Evolutionary conservation across 1,140 invertebrate genomes (phyloP).

Genomic region (Leptinotarsa lineolata): DNA sequence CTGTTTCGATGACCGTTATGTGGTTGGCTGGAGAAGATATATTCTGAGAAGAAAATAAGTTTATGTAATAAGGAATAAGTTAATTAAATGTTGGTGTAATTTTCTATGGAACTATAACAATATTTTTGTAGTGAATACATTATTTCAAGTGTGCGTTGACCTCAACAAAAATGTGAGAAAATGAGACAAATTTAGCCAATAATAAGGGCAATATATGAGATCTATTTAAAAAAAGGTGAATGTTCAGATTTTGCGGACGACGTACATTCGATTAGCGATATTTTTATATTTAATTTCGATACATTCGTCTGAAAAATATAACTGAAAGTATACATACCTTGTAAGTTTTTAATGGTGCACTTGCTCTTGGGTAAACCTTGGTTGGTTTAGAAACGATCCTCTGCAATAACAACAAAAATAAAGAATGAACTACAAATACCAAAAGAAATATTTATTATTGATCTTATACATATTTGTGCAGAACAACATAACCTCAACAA

Average conservation of each 20-base stretch:
- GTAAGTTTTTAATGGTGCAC: constrained; percentile 30
- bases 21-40: constrained; percentile 33
- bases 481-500: constrained; percentile 19
- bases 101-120: no score
- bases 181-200: no score
- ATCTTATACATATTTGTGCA: constrained; percentile 12
- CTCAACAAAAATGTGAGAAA: no score
- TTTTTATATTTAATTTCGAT: no score
- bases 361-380: constrained; percentile 41
- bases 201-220: no score
- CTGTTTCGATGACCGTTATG: constrained; percentile 48
- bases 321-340: constrained; percentile 23
- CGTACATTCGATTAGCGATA: no score
- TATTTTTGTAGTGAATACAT: no score
- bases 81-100: not conserved
- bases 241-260: no score
- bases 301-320: not conserved
- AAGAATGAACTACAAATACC: constrained; percentile 18
- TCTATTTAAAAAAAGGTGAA: no score
- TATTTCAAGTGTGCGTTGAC: no score
- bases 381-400: constrained; percentile 45
- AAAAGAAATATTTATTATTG: constrained; percentile 22
- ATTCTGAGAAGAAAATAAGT: constrained; percentile 2
- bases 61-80: not conserved
- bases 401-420: constrained; percentile 30